Evolutionary conservation across 2,797 vertebrate genomes (phyloP).

Genomic region (Ciconia nigra): DNA sequence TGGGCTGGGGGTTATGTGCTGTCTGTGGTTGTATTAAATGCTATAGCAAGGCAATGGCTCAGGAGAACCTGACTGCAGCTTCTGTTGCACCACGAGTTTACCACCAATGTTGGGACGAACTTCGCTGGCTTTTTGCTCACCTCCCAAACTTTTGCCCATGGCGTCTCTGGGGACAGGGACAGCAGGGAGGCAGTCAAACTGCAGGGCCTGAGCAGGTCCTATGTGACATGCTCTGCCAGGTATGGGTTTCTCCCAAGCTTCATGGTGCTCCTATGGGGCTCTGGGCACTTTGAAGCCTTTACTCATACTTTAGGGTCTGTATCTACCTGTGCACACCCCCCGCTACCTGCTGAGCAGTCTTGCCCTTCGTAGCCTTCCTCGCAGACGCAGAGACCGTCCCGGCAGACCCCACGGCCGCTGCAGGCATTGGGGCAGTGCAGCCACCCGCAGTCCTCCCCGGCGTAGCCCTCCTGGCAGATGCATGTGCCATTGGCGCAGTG

Average conservation of each 20-base stretch:
- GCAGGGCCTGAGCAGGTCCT: background rate
- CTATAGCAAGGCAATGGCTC: background rate
- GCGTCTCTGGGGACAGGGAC: background rate
- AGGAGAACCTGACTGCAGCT: background rate
- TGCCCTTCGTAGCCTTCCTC: conserved; percentile 89
- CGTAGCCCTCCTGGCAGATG: conserved; percentile 86
- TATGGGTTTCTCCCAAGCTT: background rate
- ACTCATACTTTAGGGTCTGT: background rate
- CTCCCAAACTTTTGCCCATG: background rate
- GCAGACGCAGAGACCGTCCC: conserved; percentile 88
- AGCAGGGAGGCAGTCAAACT: background rate
- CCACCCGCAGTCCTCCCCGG: conserved; percentile 89
- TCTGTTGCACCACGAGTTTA: background rate
- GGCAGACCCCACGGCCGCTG: conserved; percentile 88
- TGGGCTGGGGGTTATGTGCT: background rate
- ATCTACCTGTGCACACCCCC: background rate
- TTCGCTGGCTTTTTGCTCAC: background rate
- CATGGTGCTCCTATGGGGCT: accelerated
- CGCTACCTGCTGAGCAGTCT: conserved; percentile 92
- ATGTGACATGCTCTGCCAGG: background rate
- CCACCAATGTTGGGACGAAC: background rate
- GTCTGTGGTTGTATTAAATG: background rate
- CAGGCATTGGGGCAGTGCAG: conserved; percentile 89
- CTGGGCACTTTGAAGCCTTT: background rate
- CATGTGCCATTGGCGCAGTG: conserved; percentile 89